A percentile compares a stretch with the other conserved stretches of the same genome.
Evolutionary conservation across 2,888 invertebrate genomes (phyloP).

Genomic region (Parelbella ahira): DNA sequence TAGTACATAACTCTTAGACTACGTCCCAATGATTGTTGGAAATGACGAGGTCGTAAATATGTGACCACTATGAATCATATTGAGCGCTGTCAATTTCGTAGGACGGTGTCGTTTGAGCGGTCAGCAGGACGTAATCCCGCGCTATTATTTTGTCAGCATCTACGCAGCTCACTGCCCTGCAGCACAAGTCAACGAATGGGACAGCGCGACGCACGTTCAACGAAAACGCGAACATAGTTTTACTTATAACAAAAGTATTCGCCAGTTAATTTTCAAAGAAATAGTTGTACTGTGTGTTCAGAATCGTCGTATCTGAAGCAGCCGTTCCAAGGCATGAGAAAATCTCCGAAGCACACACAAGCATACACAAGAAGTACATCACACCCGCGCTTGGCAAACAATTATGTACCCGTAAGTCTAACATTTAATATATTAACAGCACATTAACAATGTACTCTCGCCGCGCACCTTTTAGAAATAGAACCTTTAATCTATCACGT

Average conservation of each 20-base stretch:
- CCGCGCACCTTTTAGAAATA: no score
- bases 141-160: conserved; percentile 57
- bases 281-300: no score
- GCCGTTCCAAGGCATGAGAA: conserved; percentile 47
- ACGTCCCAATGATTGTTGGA: no score
- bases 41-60: no score
- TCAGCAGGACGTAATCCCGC: conserved; percentile 58
- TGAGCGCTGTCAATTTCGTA: conserved; percentile 23
- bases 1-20: no score
- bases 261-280: no score
- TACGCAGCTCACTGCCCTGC: conserved; percentile 44
- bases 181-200: conserved; percentile 38
- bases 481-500: conserved; percentile 30
- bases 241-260: conserved; percentile 20
- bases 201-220: conserved; percentile 37
- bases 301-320: conserved; percentile 1
- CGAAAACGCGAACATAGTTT: conserved; percentile 14
- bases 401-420: conserved; percentile 48
- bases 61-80: conserved; percentile 20
- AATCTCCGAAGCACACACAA: conserved; percentile 28
- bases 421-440: conserved; percentile 4
- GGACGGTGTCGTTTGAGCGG: conserved; percentile 31
- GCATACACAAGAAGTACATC: conserved; percentile 9
- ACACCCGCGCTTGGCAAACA: conserved; percentile 36
- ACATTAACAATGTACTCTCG: conserved; percentile 28